Evolutionary conservation across 2,797 vertebrate species (phyloP).

Genomic region (Heteromormyrus szaboi): DNA sequence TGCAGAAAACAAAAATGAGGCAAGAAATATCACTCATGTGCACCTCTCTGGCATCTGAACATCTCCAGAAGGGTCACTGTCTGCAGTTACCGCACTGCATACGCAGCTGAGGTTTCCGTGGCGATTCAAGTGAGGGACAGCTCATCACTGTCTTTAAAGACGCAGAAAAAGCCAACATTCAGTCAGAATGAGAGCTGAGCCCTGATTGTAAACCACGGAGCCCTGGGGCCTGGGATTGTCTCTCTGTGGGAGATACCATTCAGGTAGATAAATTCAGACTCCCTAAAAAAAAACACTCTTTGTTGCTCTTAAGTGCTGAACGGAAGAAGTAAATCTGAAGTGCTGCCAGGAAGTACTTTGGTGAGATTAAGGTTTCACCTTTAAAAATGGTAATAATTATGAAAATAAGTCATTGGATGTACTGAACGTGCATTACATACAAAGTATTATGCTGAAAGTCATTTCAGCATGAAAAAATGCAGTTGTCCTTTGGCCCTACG

Average conservation of each 20-base stretch:
- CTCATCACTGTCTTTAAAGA: slow-evolving; percentile 8
- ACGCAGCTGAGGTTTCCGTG: background rate
- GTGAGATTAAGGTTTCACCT: slow-evolving; percentile 2
- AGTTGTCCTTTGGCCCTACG: background rate
- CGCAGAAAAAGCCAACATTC: background rate
- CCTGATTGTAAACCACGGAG: background rate
- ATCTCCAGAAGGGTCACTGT: background rate
- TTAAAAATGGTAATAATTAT: slow-evolving; percentile 10
- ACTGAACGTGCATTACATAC: background rate
- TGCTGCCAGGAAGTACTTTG: background rate
- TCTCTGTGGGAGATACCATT: background rate
- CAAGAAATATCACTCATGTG: background rate
- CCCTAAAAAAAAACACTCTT: background rate
- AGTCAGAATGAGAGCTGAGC: background rate
- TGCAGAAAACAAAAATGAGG: slow-evolving; percentile 1
- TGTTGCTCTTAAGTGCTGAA: background rate
- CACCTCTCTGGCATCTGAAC: background rate
- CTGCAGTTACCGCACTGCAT: background rate
- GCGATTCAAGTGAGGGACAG: background rate
- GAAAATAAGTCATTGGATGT: background rate
- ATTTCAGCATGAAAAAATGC: background rate
- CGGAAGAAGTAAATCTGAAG: background rate
- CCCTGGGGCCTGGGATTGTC: background rate
- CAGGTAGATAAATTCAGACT: slow-evolving; percentile 4
- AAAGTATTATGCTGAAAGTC: background rate